Base-by-base conservation (phyloP, 2,113 vertebrate species). In the Poeciliopsis occidentalis region DNA sequence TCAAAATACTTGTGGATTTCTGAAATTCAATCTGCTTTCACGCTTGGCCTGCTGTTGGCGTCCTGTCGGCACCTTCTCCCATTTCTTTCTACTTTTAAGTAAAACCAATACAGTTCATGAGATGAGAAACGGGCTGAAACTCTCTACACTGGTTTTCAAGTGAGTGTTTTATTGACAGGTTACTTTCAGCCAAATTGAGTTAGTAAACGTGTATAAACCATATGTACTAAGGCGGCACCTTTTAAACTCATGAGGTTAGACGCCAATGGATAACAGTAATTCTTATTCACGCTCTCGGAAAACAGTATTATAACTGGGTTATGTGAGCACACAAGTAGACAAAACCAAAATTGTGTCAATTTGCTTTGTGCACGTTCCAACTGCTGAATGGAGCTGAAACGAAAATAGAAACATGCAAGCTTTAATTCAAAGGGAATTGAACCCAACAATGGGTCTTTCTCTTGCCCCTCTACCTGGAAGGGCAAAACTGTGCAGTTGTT, bases 361-460 rank as follows among this genome's bases (percentile, higher is more conserved):
- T 15, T 60, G 31, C 29, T 80, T 80, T 66, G 65, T 57, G 75
- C 62, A 27, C 32, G 32, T 54, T 67, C 15, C 19, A 61, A 63
- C 27, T 30, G 30, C 60, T 66, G 24, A 62, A 63, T 69, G 22
- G 26, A 60, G 41, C 27, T n/a, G 29, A 73, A 62, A 41, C n/a
- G 64, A 60, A 69, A 81, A 17, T 37, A 72, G 29, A 64, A 60
- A 67, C 2, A 73, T 8, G 12, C 60, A 72, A 65, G 79, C 62
- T 74, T 75, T 60, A 30, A 72, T 73, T 85, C 34, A 69, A 86
- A 69, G 39, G 15, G 41, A 15, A 29, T 66, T 24, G 65, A 57
- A 37, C 10, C 34, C 34, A 37, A 12, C 10, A 37, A 11, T 11
- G 34, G 34, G 10, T 37, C 34, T 37, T 37, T 11, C 34, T 37